Evolutionary conservation across 2,113 vertebrate species (phyloP), one percentile per base, ranked within the genome.

Genomic region (Ranitomeya variabilis): DNA sequence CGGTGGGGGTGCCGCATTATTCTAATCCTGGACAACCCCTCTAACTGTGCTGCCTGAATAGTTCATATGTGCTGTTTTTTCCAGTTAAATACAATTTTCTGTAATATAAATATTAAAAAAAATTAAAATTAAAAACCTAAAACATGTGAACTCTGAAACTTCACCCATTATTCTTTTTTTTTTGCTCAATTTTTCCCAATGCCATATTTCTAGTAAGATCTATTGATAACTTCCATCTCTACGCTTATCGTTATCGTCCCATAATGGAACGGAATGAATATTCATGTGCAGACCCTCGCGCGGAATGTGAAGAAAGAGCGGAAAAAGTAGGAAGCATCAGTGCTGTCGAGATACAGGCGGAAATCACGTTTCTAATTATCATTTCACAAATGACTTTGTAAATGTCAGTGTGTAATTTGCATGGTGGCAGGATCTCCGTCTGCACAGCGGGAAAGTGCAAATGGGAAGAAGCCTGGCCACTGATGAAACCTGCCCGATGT

Each of bases 301-400:
- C 9, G 21, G 4, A 71, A 23, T 0, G n/a, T 31, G n/a, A 8
- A 71, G 23, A 31, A 71, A 23, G 64, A 31, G 23, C 67, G 14
- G 69, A 37, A 37, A 26, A 45, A 73, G 15, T 7, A 73, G 73
- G 73, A 45, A 45, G 37, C 18, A 16, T 52, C 18, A 21, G 37
- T 15, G 45, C 73, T 15, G 45, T 21, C 1, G 5, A 76, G 52
- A 79, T 16, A 55, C 77, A 55, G 7, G 3, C 12, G 57, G 51
- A 79, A 79, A 79, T 57, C 51, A 79, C 77, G 51, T 54, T 79
- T 79, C 77, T 23, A 79, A 79, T 79, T 79, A 57, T 79, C 77
- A 79, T 79, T 26, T 57, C 52, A 57, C 77, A 79, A 79, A 55
- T n/a, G 19, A 57, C 19, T 54, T 79, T 57, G 11, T 79, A 79